These are phyloP conservation scores for Mormyrops attenuatus DNA, from an alignment of 2,797 vertebrate species.

Conservation along the genomic window DNA sequence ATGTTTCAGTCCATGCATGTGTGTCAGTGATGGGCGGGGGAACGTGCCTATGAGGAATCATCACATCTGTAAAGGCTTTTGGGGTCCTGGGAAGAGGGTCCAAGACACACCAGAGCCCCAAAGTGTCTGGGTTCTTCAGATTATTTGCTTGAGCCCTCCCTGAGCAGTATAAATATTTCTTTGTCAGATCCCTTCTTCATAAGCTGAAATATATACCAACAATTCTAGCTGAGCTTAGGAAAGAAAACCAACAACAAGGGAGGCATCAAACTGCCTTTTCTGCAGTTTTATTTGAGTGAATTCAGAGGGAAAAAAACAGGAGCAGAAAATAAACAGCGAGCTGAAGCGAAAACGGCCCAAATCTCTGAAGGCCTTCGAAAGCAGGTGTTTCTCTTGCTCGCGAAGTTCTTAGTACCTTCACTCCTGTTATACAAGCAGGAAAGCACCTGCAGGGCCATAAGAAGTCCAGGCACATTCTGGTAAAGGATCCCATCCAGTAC, in stretches of 20 bases:
- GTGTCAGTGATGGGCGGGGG: neutral
- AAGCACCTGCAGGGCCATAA: neutral
- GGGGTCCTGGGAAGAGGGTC: neutral
- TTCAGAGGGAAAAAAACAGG: neutral
- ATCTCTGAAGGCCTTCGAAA: neutral
- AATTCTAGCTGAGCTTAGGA: neutral
- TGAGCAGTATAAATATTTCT: neutral
- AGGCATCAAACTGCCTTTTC: neutral
- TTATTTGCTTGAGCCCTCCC: neutral
- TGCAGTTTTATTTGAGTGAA: constrained; percentile 2
- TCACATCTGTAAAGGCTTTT: neutral
- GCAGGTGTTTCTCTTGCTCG: neutral
- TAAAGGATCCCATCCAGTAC: neutral
- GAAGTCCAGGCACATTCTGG: neutral
- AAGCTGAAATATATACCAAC: neutral
- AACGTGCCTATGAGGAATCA: neutral
- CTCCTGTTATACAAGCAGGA: neutral
- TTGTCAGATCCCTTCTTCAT: neutral
- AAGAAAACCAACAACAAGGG: neutral
- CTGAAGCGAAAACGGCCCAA: neutral
- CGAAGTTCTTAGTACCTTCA: neutral
- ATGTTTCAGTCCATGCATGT: neutral
- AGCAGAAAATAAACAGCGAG: neutral
- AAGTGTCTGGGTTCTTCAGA: neutral
- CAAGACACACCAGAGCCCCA: neutral